phyloP scores from a whole-genome alignment of 2,888 invertebrate species.

The Leistus spinibarbis region DNA sequence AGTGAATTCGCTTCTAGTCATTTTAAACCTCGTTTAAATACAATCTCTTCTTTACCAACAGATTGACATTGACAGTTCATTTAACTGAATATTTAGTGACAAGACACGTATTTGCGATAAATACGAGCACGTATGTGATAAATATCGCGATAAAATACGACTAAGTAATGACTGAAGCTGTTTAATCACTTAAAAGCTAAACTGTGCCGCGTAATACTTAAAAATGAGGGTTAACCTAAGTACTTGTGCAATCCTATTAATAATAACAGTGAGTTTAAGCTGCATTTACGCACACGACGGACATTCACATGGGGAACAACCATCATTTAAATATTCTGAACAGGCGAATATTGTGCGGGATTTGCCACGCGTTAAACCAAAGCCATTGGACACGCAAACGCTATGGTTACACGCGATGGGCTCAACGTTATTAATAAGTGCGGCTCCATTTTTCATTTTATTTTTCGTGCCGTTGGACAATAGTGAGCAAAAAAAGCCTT shows the following conservation, averaged over 20 bases:
- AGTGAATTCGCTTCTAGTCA: too few species aligned
- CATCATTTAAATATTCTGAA: slow-evolving; percentile 83
- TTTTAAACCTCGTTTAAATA: too few species aligned
- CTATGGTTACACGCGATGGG: slow-evolving; percentile 83
- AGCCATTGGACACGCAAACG: slow-evolving; percentile 54
- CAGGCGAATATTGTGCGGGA: slow-evolving; percentile 7
- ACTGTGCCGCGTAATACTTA: slow-evolving; percentile 4
- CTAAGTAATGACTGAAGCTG: slow-evolving; percentile 6
- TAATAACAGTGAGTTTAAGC: background rate
- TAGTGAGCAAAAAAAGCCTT: slow-evolving; percentile 79
- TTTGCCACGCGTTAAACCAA: slow-evolving; percentile 38
- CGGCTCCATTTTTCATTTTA: slow-evolving; percentile 91
- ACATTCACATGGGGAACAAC: slow-evolving; percentile 64
- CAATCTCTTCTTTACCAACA: background rate
- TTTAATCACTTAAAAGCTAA: background rate
- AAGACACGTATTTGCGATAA: slow-evolving; percentile 32
- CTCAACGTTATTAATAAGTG: slow-evolving; percentile 92
- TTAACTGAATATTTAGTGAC: slow-evolving; percentile 13
- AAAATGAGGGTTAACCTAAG: background rate
- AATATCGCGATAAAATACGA: background rate
- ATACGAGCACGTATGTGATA: slow-evolving; percentile 26
- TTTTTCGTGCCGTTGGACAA: slow-evolving; percentile 93
- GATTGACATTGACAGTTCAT: background rate
- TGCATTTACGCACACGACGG: slow-evolving; percentile 30
- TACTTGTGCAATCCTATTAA: background rate